Evolutionary conservation across 2,888 invertebrate species (phyloP).

Genomic region (Drosophila peninsularis): DNA sequence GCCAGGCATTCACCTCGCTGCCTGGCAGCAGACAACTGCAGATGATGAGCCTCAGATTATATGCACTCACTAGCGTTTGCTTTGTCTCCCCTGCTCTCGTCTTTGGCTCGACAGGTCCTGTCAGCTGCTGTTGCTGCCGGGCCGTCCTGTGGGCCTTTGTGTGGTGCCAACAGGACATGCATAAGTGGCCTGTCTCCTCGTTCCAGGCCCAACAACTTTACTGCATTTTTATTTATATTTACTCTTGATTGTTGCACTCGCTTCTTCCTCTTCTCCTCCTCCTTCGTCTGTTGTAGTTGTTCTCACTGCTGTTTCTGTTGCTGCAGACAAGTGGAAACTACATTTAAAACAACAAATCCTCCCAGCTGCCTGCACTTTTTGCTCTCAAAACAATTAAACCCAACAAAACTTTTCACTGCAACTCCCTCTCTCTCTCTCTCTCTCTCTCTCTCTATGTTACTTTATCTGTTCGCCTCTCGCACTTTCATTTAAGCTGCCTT

Average conservation of each 20-base stretch:
- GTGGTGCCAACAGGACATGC: conserved; percentile 73
- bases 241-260: conserved; percentile 72
- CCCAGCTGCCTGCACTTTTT: conserved; percentile 45
- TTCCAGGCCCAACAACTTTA: conserved; percentile 51
- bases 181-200: conserved; percentile 75
- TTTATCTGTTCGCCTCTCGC: neutral
- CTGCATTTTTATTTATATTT: conserved; percentile 77
- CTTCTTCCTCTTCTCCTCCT: conserved; percentile 12
- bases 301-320: conserved; percentile 29
- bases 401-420: conserved; percentile 45
- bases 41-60: conserved; percentile 73
- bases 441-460: neutral
- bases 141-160: conserved; percentile 40
- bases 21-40: conserved; percentile 32
- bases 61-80: conserved; percentile 71
- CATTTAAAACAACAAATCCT: conserved; percentile 22
- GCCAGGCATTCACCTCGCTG: conserved; percentile 12
- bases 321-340: conserved; percentile 58
- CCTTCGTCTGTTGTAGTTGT: conserved; percentile 15
- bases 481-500: neutral
- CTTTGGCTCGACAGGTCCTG: conserved; percentile 57
- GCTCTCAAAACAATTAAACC: conserved; percentile 55
- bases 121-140: conserved; percentile 33
- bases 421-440: neutral
- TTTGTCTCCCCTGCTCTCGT: conserved; percentile 52